A percentile compares a stretch with the other conserved stretches of the same genome.
These are phyloP conservation scores for Cottoperca gobio DNA, from an alignment of 2,797 vertebrate species.

Conservation along the genomic window DNA sequence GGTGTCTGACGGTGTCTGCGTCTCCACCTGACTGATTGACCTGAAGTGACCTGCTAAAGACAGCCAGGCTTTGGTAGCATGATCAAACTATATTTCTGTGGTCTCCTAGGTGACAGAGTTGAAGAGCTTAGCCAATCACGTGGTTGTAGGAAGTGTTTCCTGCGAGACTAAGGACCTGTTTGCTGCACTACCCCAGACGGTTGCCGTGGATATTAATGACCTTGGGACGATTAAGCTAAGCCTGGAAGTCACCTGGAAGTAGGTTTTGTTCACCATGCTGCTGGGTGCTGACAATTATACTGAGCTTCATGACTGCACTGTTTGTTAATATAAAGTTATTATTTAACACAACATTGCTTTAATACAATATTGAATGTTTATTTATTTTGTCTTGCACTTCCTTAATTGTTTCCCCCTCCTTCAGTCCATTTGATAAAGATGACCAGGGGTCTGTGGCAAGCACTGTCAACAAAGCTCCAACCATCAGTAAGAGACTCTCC, in stretches of 20 bases:
- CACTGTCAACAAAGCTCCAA: conserved; percentile 91
- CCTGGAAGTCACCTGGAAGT: conserved; percentile 98
- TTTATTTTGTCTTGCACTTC: neutral
- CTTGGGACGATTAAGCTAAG: conserved; percentile 98
- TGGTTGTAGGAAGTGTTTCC: conserved; percentile 94
- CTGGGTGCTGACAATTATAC: neutral
- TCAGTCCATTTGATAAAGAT: conserved; percentile 96
- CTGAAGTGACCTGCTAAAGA: neutral
- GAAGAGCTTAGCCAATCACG: conserved; percentile 95
- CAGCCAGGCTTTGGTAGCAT: neutral
- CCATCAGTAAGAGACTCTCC: conserved; percentile 93
- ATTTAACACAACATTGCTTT: neutral
- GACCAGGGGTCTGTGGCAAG: conserved; percentile 91
- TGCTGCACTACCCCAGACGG: conserved; percentile 91
- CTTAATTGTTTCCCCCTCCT: neutral
- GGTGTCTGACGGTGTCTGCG: neutral
- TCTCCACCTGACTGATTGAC: neutral
- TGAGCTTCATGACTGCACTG: neutral
- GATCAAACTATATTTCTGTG: conserved; percentile 29
- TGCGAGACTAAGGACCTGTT: conserved; percentile 98
- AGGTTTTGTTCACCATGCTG: conserved; percentile 67
- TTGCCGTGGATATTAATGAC: conserved; percentile 98
- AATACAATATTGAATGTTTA: neutral
- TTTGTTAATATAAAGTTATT: neutral
- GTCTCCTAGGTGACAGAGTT: conserved; percentile 91